Evolutionary conservation across 2,888 invertebrate genomes (phyloP), one percentile per base, ranked within the genome.

Genomic region (Hirtodrosophila alboralis): DNA sequence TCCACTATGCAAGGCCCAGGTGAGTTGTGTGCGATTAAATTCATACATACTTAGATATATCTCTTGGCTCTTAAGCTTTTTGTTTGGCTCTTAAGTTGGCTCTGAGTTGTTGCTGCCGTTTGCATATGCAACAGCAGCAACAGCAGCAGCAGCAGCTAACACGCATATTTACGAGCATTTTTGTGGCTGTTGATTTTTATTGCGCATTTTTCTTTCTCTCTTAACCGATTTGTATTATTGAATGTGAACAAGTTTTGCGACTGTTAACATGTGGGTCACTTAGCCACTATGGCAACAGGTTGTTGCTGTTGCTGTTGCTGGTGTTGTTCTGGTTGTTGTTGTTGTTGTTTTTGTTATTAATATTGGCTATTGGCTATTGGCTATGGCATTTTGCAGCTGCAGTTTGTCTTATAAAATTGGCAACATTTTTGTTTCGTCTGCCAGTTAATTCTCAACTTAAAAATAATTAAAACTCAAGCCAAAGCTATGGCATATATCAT

Each of bases 231-330:
- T 78, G 72, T 70, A 61, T 73, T 75, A 77, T 74, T 70, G 71
- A 78, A 70, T 77, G 59, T 60, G 66, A 77, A 75, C 75, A 75
- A 74, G 75, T 75, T 75, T 75, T 62, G 76, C 62, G 59, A 67
- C 53, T 69, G 56, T 44, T 60, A 65, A 49, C 75, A 75, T 75
- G 75, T 75, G 78, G 75, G 75, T 76, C 75, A 76, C 75, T 76
- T 67, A 75, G 78, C 71, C 75, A 75, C 67, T 75, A 71, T 75
- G 70, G 71, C 75, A 75, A 74, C 78, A 77, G 75, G 78, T 77
- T 75, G 75, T 9, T 43, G 36, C 8, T 47, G 48, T 16, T 53
- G 38, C 6, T 44, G 27, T 33, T 61, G 14, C 37, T 59, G 52
- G 26, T 53, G 58, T 44, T 52, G 21, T 38, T 34, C 21, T 52